Conservation (phyloP, 2,113 vertebrate genomes). For the Myrmophylax atrothorax region DNA sequence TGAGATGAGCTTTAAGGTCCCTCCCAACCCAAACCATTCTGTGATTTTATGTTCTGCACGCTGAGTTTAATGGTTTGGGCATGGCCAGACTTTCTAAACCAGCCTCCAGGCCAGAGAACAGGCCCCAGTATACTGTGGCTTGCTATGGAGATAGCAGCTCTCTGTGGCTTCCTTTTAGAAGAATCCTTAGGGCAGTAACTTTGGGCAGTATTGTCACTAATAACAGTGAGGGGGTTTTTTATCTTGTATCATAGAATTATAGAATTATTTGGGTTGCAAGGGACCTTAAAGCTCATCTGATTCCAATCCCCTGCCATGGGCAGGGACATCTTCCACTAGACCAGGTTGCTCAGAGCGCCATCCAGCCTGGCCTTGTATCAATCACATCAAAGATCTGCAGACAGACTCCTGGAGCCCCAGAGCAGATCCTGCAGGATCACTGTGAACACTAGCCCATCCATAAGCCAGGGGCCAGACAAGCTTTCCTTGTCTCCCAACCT, state of each 20-base stretch:
- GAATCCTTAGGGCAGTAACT: not conserved
- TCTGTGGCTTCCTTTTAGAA: not conserved
- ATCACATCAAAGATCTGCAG: fast-evolving
- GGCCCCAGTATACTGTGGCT: not conserved
- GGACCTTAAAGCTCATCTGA: not conserved
- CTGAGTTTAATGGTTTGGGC: not conserved
- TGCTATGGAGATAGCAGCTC: not conserved
- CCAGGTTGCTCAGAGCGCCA: not conserved
- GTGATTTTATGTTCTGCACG: not conserved
- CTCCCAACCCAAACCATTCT: not conserved
- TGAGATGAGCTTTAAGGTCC: not conserved
- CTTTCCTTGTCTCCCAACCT: not conserved
- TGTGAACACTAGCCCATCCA: not conserved
- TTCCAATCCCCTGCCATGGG: not conserved
- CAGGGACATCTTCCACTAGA: not conserved
- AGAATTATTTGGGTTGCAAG: not conserved
- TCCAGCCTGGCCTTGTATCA: not conserved
- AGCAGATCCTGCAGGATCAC: not conserved
- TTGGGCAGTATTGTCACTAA: not conserved
- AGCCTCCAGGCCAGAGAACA: not conserved
- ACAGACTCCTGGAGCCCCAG: not conserved
- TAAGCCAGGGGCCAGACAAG: not conserved
- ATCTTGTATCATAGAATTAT: fast-evolving
- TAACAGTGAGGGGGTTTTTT: not conserved
- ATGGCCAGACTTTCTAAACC: not conserved